Percentiles rank a stretch among this genome's conserved stretches.
phyloP scores from a whole-genome alignment of 2,113 vertebrate species.

The Elgaria multicarinata region DNA sequence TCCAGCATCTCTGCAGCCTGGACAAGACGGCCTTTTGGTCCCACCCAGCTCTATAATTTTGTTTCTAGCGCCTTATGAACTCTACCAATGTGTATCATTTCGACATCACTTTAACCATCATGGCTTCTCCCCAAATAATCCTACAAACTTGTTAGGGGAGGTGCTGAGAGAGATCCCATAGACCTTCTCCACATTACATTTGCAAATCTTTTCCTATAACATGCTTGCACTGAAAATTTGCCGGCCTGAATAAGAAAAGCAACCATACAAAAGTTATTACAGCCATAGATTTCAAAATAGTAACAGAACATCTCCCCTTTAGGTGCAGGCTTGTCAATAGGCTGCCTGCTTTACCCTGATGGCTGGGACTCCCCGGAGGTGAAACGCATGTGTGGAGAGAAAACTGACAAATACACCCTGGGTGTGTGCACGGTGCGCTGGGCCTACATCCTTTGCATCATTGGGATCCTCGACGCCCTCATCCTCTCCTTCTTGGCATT shows the following conservation, averaged over 20 bases:
- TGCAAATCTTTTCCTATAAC: no score
- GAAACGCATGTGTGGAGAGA: constrained; percentile 92
- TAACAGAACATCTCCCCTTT: not conserved
- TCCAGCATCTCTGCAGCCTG: not conserved
- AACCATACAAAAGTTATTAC: not conserved
- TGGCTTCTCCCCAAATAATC: not conserved
- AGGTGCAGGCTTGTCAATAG: constrained; percentile 93
- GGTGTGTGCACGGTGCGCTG: constrained; percentile 97
- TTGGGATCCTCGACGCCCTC: constrained; percentile 94
- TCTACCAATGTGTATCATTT: not conserved
- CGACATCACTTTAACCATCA: not conserved
- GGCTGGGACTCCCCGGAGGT: constrained; percentile 96
- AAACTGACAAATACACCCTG: constrained; percentile 94
- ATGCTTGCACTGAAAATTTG: not conserved
- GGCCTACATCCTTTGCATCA: constrained; percentile 98
- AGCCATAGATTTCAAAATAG: rapidly evolving
- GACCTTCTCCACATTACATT: not conserved
- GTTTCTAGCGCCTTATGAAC: not conserved
- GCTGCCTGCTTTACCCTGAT: constrained; percentile 96
- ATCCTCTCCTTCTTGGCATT: constrained; percentile 94
- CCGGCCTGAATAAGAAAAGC: not conserved
- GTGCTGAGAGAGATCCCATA: not conserved
- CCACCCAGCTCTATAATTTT: not conserved
- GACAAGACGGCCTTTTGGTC: not conserved
- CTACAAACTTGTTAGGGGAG: not conserved